Evolutionary conservation across 2,888 invertebrate species (phyloP).

Genomic region (Apamea anceps): DNA sequence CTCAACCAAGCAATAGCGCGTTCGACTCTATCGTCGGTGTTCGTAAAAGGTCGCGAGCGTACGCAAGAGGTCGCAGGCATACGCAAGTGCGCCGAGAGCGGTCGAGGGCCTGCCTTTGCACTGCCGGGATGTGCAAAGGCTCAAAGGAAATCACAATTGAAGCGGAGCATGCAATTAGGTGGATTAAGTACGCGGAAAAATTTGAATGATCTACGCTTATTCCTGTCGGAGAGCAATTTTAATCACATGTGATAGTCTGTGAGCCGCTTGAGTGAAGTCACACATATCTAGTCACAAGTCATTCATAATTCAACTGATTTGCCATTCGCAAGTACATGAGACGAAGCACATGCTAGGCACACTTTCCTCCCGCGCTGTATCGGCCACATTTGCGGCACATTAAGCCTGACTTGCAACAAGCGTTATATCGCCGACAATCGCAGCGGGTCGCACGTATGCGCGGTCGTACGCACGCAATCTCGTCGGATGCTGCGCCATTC

Average conservation of each 20-base stretch:
- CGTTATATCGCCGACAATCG: constrained; percentile 1
- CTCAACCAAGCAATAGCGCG: background rate
- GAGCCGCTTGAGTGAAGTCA: background rate
- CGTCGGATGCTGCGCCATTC: constrained; percentile 47
- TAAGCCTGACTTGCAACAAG: background rate
- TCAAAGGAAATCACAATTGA: constrained; percentile 61
- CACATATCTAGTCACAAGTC: background rate
- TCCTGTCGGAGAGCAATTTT: constrained; percentile 10
- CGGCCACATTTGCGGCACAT: constrained; percentile 17
- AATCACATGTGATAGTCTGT: constrained; percentile 3
- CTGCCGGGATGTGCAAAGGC: constrained; percentile 38
- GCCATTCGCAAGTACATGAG: background rate
- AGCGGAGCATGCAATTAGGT: constrained; percentile 57
- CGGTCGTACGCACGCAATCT: constrained; percentile 27
- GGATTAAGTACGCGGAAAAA: constrained; percentile 50
- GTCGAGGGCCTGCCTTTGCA: constrained; percentile 49
- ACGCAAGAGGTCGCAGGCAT: constrained; percentile 19
- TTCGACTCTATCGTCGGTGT: constrained; percentile 7
- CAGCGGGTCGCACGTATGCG: constrained; percentile 6
- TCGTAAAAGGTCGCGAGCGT: constrained; percentile 17
- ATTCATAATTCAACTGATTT: background rate
- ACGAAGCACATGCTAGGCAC: background rate
- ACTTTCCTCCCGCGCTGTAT: background rate
- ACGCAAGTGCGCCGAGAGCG: constrained; percentile 46
- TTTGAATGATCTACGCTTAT: constrained; percentile 27